Percentiles rank a stretch among this genome's conserved stretches.
Evolutionary conservation across 2,113 vertebrate species (phyloP).

Genomic region (Chloropsis hardwickii): DNA sequence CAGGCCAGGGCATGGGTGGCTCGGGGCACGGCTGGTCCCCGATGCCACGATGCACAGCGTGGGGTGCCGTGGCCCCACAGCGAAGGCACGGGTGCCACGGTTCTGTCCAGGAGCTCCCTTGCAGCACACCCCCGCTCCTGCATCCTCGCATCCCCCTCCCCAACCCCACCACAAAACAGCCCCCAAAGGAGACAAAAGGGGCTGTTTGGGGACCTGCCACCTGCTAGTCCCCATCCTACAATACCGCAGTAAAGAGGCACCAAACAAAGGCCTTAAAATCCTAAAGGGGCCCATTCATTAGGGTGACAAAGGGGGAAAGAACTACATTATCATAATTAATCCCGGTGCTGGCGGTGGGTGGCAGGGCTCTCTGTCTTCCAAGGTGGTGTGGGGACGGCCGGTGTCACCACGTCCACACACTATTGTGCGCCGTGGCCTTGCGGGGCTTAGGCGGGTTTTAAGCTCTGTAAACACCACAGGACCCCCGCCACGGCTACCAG

Average conservation of each 20-base stretch:
- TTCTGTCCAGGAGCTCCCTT: not conserved
- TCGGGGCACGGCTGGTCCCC: accelerated
- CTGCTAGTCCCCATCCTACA: conserved; percentile 85
- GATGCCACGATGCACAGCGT: accelerated
- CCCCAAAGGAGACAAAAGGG: conserved; percentile 75
- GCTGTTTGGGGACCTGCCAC: conserved; percentile 86
- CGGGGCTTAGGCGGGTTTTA: conserved; percentile 35
- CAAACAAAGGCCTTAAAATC: conserved; percentile 90
- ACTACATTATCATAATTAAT: conserved; percentile 98
- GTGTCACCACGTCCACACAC: conserved; percentile 71
- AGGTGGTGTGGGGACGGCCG: conserved; percentile 62
- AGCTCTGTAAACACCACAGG: conserved; percentile 55
- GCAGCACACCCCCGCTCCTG: conserved; percentile 8
- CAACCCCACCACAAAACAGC: conserved; percentile 55
- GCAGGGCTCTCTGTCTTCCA: conserved; percentile 74
- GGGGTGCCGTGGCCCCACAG: not conserved
- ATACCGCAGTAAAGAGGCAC: conserved; percentile 84
- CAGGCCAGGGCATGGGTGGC: not conserved
- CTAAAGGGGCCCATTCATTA: conserved; percentile 91
- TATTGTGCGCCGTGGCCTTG: conserved; percentile 65
- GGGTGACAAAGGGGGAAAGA: conserved; percentile 89
- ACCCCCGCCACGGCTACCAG: not conserved
- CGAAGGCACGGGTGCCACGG: accelerated
- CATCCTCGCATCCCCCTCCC: conserved; percentile 13
- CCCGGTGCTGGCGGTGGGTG: conserved; percentile 87